Percentiles rank a stretch among this genome's conserved stretches.
Conservation (phyloP, 1,140 invertebrate genomes). For the Nymphalis io region DNA sequence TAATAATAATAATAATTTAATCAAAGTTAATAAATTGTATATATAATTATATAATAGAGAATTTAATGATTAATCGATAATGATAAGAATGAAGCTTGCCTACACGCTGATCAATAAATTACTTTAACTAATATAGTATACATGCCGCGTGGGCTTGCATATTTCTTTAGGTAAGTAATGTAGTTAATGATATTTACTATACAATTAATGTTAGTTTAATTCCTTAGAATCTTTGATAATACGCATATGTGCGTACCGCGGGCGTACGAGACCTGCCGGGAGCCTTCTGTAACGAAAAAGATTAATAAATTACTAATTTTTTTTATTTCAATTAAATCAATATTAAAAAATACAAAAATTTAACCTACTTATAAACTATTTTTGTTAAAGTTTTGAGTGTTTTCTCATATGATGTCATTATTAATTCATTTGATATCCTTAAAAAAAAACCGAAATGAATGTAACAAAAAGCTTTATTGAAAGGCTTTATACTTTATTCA, state of each 20-base stretch:
- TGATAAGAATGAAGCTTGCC: slow-evolving; percentile 82
- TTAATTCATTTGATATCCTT: too few species aligned
- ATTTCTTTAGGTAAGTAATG: slow-evolving; percentile 74
- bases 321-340: too few species aligned
- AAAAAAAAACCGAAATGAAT: too few species aligned
- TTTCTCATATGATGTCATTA: too few species aligned
- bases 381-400: too few species aligned
- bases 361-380: not conserved
- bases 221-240: slow-evolving; percentile 79
- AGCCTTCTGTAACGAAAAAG: slow-evolving; percentile 53
- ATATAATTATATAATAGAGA: slow-evolving; percentile 81
- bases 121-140: slow-evolving; percentile 81
- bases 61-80: slow-evolving; percentile 82
- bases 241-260: slow-evolving; percentile 61
- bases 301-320: not conserved
- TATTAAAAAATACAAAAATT: not conserved
- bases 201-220: slow-evolving; percentile 74
- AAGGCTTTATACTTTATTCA: too few species aligned
- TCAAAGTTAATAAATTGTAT: slow-evolving; percentile 82
- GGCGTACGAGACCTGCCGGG: slow-evolving; percentile 47
- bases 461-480: too few species aligned
- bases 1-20: slow-evolving; percentile 81
- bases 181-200: slow-evolving; percentile 77
- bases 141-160: slow-evolving; percentile 77
- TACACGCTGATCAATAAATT: slow-evolving; percentile 81